Evolutionary conservation across 2,888 invertebrate species (phyloP).

Genomic region (Pecten maximus): DNA sequence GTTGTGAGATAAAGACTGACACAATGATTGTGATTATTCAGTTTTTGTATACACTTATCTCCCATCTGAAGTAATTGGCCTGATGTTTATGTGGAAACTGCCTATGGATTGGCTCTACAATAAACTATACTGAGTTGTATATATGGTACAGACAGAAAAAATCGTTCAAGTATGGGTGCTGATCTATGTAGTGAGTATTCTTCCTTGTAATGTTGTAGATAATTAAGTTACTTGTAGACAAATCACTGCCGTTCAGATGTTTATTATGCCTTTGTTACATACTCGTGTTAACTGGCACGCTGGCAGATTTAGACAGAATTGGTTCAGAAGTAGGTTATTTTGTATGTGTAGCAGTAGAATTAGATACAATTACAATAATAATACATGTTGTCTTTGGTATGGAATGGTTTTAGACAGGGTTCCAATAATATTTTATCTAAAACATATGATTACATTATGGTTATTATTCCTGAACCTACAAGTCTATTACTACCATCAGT

Average conservation of each 20-base stretch:
- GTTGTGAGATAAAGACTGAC: neutral
- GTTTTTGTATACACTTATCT: neutral
- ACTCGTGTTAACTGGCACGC: neutral
- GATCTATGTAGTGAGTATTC: neutral
- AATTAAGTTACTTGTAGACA: neutral
- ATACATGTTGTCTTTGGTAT: too few species aligned
- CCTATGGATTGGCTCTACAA: neutral
- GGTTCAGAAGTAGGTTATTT: neutral
- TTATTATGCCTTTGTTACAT: neutral
- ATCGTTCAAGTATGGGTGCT: neutral
- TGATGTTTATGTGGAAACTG: neutral
- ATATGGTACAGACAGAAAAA: neutral
- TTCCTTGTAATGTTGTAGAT: neutral
- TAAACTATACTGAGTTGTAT: neutral
- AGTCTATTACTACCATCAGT: too few species aligned
- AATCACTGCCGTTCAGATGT: too few species aligned
- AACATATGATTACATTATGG: too few species aligned
- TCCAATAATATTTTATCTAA: too few species aligned
- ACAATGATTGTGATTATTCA: neutral
- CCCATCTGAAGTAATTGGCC: neutral
- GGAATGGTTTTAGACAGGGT: too few species aligned
- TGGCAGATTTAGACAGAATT: neutral
- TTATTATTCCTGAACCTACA: too few species aligned
- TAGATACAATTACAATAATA: neutral
- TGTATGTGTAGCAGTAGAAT: neutral